A percentile compares a stretch with the other conserved stretches of the same genome.
phyloP scores from a whole-genome alignment of 1,140 invertebrate genomes.

The Sinonovacula constricta region DNA sequence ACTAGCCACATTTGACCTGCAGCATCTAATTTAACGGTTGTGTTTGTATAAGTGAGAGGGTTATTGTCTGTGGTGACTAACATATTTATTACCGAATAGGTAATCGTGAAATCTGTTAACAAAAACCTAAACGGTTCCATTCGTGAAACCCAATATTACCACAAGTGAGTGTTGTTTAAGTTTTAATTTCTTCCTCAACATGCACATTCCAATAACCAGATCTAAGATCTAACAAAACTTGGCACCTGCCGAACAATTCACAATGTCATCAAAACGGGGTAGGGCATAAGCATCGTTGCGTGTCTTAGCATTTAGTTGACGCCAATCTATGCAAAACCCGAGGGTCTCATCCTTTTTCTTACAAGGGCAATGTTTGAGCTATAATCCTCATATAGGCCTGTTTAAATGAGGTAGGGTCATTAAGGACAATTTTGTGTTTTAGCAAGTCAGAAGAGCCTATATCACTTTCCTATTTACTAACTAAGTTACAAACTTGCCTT shows the following conservation, averaged over 20 bases:
- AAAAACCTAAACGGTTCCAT: slow-evolving; percentile 14
- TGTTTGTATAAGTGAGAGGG: too few relatives aligned
- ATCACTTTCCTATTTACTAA: slow-evolving; percentile 30
- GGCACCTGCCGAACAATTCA: neutral
- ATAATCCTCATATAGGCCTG: slow-evolving; percentile 15
- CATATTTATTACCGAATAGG: too few relatives aligned
- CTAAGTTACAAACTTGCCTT: slow-evolving; percentile 5
- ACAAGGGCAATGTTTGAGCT: slow-evolving; percentile 23
- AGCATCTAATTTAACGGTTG: too few relatives aligned
- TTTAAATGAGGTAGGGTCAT: slow-evolving; percentile 22
- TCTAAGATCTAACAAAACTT: neutral
- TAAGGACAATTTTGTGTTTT: slow-evolving; percentile 25
- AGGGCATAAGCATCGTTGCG: too few relatives aligned
- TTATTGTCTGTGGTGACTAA: too few relatives aligned
- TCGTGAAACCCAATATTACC: slow-evolving; percentile 37
- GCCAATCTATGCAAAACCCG: slow-evolving; percentile 27
- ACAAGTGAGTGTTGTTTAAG: slow-evolving; percentile 71
- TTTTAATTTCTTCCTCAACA: slow-evolving; percentile 60
- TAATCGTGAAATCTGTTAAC: too few relatives aligned
- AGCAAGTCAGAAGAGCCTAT: slow-evolving; percentile 13
- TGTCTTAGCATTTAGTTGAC: too few relatives aligned
- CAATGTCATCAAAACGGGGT: slow-evolving; percentile 18
- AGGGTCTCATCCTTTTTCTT: slow-evolving; percentile 19
- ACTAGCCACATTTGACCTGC: too few relatives aligned
- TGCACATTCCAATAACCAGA: too few relatives aligned